Conservation (phyloP, 2,797 vertebrate genomes). For the Melanogrammus aeglefinus region DNA sequence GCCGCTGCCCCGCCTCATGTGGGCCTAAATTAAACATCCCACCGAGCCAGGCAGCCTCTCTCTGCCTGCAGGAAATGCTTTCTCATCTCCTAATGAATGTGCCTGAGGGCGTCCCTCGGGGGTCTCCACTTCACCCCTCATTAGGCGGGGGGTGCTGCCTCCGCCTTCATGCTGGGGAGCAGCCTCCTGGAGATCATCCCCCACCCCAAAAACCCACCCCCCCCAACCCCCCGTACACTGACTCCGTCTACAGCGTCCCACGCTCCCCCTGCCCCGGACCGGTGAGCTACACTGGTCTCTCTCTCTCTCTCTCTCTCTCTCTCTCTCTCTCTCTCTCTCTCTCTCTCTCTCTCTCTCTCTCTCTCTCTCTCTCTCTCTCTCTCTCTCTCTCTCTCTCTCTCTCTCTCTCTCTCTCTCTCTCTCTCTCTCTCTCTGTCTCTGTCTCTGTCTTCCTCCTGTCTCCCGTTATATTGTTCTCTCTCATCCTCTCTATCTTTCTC, state of each 20-base stretch:
- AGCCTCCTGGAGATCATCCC: conserved; percentile 67
- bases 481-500: conserved; percentile 4
- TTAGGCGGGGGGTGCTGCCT: conserved; percentile 65
- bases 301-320: conserved; percentile 15
- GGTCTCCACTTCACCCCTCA: conserved; percentile 78
- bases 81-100: conserved; percentile 84
- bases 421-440: conserved; percentile 12
- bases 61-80: conserved; percentile 69
- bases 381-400: neutral
- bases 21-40: conserved; percentile 75
- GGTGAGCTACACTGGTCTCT: conserved; percentile 14
- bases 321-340: neutral
- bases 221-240: neutral
- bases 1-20: conserved; percentile 59
- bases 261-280: conserved; percentile 58
- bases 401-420: neutral
- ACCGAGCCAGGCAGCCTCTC: conserved; percentile 64
- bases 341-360: neutral
- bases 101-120: conserved; percentile 76
- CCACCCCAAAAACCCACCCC: conserved; percentile 55
- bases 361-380: neutral
- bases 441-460: neutral
- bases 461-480: neutral
- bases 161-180: conserved; percentile 69
- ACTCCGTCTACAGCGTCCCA: conserved; percentile 52